Percentiles rank a stretch among this genome's conserved stretches.
Evolutionary conservation across 2,888 invertebrate species (phyloP).

Genomic region (Dicranocentrus wangi): DNA sequence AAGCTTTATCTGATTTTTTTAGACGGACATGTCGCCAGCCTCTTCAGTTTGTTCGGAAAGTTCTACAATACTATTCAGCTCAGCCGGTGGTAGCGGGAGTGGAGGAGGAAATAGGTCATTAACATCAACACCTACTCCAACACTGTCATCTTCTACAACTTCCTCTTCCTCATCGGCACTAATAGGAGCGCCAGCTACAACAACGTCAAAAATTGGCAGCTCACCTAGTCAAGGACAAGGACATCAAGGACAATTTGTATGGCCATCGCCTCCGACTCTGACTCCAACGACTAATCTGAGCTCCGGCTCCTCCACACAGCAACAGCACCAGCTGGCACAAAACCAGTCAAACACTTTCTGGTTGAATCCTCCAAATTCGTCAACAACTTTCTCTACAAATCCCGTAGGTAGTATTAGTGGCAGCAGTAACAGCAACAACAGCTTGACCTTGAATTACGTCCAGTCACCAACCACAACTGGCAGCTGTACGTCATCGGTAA

Average conservation of each 20-base stretch:
- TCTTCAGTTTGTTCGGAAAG: slow-evolving; percentile 72
- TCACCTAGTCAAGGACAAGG: slow-evolving; percentile 65
- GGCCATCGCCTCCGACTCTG: slow-evolving; percentile 60
- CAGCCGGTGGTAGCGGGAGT: slow-evolving; percentile 51
- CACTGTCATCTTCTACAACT: slow-evolving; percentile 48
- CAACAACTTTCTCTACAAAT: slow-evolving; percentile 40
- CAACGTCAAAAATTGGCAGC: slow-evolving; percentile 56
- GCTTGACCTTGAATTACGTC: slow-evolving; percentile 59
- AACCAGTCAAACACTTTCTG: slow-evolving; percentile 36
- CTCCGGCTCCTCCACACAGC: slow-evolving; percentile 10
- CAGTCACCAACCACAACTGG: slow-evolving; percentile 63
- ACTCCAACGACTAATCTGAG: slow-evolving; percentile 20
- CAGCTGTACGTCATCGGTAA: slow-evolving; percentile 29
- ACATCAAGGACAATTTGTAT: slow-evolving; percentile 68
- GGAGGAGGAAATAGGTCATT: slow-evolving; percentile 61
- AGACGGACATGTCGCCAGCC: slow-evolving; percentile 73
- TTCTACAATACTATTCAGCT: slow-evolving; percentile 56
- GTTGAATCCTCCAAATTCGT: slow-evolving; percentile 39
- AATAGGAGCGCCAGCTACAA: slow-evolving; percentile 2
- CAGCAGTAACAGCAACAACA: slow-evolving; percentile 49
- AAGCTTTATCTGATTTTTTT: slow-evolving; percentile 16
- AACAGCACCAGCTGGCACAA: not conserved
- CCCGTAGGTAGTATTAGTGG: slow-evolving; percentile 34
- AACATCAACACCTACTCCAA: slow-evolving; percentile 68
- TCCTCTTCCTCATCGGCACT: slow-evolving; percentile 37